Base-by-base conservation (phyloP, 2,888 invertebrate genomes). In the Trichogramma dendrolimi region DNA sequence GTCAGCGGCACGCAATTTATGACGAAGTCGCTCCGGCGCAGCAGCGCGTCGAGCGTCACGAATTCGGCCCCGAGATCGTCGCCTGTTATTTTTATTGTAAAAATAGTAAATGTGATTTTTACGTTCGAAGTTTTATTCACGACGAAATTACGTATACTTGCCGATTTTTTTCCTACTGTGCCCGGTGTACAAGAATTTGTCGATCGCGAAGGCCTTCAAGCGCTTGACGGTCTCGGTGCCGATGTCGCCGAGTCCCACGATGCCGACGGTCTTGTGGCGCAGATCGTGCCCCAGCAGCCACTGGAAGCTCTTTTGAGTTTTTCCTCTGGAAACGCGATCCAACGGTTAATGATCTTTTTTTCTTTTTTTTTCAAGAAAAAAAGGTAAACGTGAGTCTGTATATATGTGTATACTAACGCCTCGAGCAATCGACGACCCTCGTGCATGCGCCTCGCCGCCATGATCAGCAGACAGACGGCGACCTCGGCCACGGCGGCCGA, bases 251-350 rank as follows among this genome's bases (percentile, higher is more conserved):
- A 93, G 81, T n/a, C 94, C 94, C 8, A 90, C 85, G 64, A 92
- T 86, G 1, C 94, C 94, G 0, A 96, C 89, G 0, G 90, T 92
- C 6, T 92, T 87, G 47, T 85, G 87, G 0, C 84, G 81, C 41
- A 96, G 82, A 62, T 92, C 92, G 69, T 86, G 86, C 0, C 96
- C 96, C 63, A 92, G 81, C 78, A 88, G 81, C 89, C 90, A 94
- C 62, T 88, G 83, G 7, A 62, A 60, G 55, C 58, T 50, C 4
- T 44, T 11, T 39, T 47, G 50, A 14, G 58, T 11, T 38, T 63
- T 51, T 7, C 60, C 62, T 40, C 64, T 65, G 38, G n/a, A 10
- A 10, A 10, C 10, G 2, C n/a, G 2, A 46, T 47, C 4, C 3
- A 51, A 39, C 2, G 2, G 14, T 52, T 52, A 10, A 52, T 39